Evolutionary conservation across 2,888 invertebrate species (phyloP), one percentile per base, ranked within the genome.

Genomic region (Torymus aiolomorphi): DNA sequence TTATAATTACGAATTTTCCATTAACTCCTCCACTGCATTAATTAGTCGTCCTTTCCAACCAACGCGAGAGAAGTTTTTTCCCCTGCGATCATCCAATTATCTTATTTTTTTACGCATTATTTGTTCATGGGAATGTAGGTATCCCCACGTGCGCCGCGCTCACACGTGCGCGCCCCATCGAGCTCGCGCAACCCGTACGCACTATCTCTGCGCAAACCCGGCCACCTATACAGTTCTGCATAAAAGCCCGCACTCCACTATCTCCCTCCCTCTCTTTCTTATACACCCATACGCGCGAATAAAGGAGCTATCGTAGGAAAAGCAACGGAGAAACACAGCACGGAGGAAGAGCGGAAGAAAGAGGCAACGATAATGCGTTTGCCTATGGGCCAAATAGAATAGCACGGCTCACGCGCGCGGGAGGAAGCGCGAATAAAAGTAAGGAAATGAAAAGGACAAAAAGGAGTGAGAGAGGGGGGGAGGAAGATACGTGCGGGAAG

Each of bases 361-460:
- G 51, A 57, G 69, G 42, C 69, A 59, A 69, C 42, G 70, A 69
- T 67, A 79, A 65, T 65, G 79, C 24, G 52, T 54, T 75, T 51
- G 70, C 73, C 61, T 56, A 24, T 57, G 67, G 62, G 14, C 69
- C 74, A 74, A 73, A 69, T 65, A 73, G 69, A 80, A 77, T 80
- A 70, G 69, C 20, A 51, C 20, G 31, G 13, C 24, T 0, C 24
- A 14, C 8, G 20, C 49, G 10, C n/a, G 70, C 52, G 57, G 61
- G 51, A 69, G 70, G 74, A 77, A 74, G 59, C 73, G 63, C 14
- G 77, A 59, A 80, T 80, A 80, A 80, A 75, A 75, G 56, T 78
- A 75, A 74, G 69, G 54, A 62, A 70, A 52, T 65, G 77, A 65
- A 74, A 54, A 62, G 61, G 70, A 80, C 69, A 69, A 69, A 69